phyloP scores from a whole-genome alignment of 2,797 vertebrate species.

The Melanotaenia parkinsoni region DNA sequence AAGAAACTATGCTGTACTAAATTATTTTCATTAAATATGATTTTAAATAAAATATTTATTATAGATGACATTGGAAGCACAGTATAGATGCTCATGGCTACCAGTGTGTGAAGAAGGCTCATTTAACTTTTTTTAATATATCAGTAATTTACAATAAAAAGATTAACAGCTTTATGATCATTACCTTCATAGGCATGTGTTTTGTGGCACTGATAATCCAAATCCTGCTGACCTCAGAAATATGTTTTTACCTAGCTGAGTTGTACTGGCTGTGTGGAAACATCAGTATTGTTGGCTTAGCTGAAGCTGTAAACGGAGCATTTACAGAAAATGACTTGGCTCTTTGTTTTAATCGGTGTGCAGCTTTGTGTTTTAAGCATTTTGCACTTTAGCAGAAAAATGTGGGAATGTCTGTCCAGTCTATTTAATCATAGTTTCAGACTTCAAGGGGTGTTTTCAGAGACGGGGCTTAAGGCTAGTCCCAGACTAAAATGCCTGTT shows the following conservation, averaged over 20 bases:
- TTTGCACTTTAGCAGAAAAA: conserved; percentile 75
- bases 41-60: not conserved
- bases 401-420: conserved; percentile 37
- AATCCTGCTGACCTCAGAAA: conserved; percentile 20
- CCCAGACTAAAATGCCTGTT: no score
- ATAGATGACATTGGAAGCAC: not conserved
- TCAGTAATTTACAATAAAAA: conserved; percentile 1
- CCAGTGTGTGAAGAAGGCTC: conserved; percentile 1
- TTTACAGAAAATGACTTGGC: conserved; percentile 3
- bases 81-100: conserved; percentile 9
- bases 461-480: no score
- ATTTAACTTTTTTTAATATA: not conserved
- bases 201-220: conserved; percentile 39
- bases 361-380: conserved; percentile 54
- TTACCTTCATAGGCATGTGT: conserved; percentile 15
- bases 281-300: conserved; percentile 12
- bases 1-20: conserved; percentile 14
- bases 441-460: conserved; percentile 1
- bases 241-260: conserved; percentile 1
- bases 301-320: conserved; percentile 32
- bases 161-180: conserved; percentile 12
- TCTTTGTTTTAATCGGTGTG: conserved; percentile 23
- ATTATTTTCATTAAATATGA: conserved; percentile 11
- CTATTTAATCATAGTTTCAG: conserved; percentile 15
- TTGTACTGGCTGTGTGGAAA: not conserved